Conservation (phyloP, 1,140 invertebrate genomes). For the Drosophila leontia region DNA sequence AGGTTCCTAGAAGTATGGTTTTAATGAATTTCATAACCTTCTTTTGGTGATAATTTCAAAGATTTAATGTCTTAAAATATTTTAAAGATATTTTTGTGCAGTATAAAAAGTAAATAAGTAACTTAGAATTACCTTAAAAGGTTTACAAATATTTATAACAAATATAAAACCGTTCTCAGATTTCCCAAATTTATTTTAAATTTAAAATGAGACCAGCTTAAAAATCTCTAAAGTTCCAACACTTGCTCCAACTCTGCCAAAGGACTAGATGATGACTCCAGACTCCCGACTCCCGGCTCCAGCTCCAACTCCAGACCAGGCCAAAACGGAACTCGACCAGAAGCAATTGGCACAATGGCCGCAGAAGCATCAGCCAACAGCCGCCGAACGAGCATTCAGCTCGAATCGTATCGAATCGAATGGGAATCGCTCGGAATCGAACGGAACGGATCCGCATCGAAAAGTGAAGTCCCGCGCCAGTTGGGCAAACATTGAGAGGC, state of each 20-base stretch:
- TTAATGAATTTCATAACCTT: no score
- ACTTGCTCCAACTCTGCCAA: neutral
- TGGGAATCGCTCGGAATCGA: constrained; percentile 9
- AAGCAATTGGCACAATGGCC: constrained; percentile 79
- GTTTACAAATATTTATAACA: neutral
- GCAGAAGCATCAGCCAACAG: constrained; percentile 49
- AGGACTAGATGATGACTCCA: constrained; percentile 34
- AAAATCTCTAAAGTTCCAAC: neutral
- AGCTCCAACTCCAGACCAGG: constrained; percentile 7
- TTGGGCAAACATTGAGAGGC: constrained; percentile 79
- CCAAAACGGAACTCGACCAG: constrained; percentile 36
- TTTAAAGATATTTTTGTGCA: neutral
- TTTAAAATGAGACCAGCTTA: neutral
- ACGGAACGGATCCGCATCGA: constrained; percentile 33
- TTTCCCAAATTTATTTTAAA: neutral
- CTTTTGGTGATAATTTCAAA: neutral
- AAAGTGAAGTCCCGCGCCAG: constrained; percentile 65
- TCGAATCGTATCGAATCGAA: constrained; percentile 28
- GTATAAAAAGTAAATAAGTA: neutral
- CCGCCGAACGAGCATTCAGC: constrained; percentile 44
- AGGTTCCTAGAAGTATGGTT: neutral
- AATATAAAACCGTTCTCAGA: no score
- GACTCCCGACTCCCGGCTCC: constrained; percentile 23
- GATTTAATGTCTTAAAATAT: neutral
- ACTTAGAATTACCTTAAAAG: neutral